Base-by-base conservation (phyloP, 1,140 invertebrate species). In the Drosophila erecta region DNA sequence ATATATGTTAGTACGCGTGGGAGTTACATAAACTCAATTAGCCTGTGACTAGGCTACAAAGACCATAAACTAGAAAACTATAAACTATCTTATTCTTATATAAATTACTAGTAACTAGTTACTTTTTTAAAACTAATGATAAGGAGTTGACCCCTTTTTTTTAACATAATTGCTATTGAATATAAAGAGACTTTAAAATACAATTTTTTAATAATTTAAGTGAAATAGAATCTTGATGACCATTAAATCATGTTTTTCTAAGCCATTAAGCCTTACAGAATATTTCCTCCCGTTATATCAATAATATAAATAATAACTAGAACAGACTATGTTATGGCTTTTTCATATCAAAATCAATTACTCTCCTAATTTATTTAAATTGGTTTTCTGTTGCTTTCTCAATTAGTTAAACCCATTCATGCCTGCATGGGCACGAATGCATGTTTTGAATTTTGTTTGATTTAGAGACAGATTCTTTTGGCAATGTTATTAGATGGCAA, bases 11-110 rank as follows among this genome's bases (percentile, higher is more conserved):
- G 47, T 54, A 41, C 38, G 11, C 14, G n/a, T 27, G 15, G 7
- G 6, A 11, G 53, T 22, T 24, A 57, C 5, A 8, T 62, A 33
- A 59, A 60, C 54, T 40, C 24, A 62, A 62, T 58, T 22, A 43
- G 37, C n/a, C 27, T 33, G 54, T 62, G 22, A 60, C 59, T 62
- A 59, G 59, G 54, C 54, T 8, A 30, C 7, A 0, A 8, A 51
- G 14, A 47, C 64, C 73, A 40, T 57, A 7, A 30, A 10, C 7
- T 10, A 2, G 3, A 3, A 30, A 30, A 30, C 7, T 30, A 30
- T 30, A 30, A 8, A 15, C 5, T 15, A 61, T 24, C 12, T 12
- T 12, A 40, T 11, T 30, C 4, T 12, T 24, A 12, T 58, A 11
- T 0, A 2, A 17, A 54, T 17, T 27, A n/a, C 33, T 55, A 55